Percentiles rank a stretch among this genome's conserved stretches.
These are phyloP conservation scores for Dysdera silvatica DNA, from an alignment of 1,140 invertebrate species.

Conservation along the genomic window DNA sequence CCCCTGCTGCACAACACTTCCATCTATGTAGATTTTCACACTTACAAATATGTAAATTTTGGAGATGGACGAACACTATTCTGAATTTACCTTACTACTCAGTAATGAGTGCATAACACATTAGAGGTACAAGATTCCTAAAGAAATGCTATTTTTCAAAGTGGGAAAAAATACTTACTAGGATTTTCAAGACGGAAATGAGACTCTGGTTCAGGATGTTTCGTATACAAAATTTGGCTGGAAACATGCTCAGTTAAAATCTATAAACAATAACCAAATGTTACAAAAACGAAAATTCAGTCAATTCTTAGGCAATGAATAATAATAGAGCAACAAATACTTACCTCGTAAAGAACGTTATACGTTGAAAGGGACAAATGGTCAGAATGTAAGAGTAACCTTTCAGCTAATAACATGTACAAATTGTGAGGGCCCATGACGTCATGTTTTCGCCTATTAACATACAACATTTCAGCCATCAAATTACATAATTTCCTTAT, in stretches of 20 bases:
- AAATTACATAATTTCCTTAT: neutral
- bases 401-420: slow-evolving; percentile 88
- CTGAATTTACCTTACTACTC: too few species aligned
- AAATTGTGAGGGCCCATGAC: slow-evolving; percentile 97
- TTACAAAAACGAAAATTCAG: too few species aligned
- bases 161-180: slow-evolving; percentile 59
- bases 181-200: slow-evolving; percentile 94
- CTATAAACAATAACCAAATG: slow-evolving; percentile 40
- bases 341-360: slow-evolving; percentile 94
- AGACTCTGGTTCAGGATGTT: slow-evolving; percentile 87
- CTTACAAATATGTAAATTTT: too few species aligned
- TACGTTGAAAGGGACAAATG: slow-evolving; percentile 86
- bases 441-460: slow-evolving; percentile 85
- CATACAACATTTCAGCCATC: slow-evolving; percentile 11
- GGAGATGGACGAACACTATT: too few species aligned
- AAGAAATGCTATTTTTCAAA: neutral
- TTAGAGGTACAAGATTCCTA: too few species aligned
- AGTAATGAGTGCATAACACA: too few species aligned
- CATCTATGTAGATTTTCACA: too few species aligned
- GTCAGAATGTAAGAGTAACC: slow-evolving; percentile 80
- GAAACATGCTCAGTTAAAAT: slow-evolving; percentile 94
- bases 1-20: too few species aligned
- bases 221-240: slow-evolving; percentile 82
- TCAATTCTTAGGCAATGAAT: slow-evolving; percentile 7
- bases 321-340: slow-evolving; percentile 3